Conservation (phyloP, 2,888 invertebrate species). For the Halocaridina rubra region DNA sequence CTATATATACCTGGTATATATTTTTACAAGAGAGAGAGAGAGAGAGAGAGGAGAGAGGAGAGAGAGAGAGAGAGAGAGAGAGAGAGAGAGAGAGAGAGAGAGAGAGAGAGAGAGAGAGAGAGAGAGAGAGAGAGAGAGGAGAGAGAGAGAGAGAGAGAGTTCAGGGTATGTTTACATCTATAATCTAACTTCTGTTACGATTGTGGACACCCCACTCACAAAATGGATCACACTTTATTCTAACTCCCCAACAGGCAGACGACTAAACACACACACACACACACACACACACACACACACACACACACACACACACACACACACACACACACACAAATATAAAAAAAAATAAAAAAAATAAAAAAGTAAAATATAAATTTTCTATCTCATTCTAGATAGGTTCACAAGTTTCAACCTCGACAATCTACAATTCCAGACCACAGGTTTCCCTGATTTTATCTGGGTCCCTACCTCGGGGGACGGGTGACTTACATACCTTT, state of each 20-base stretch:
- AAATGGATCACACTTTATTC: too few species aligned
- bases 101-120: constrained; percentile 23
- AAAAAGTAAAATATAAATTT: not conserved
- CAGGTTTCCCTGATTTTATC: not conserved
- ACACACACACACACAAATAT: too few species aligned
- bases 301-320: not conserved
- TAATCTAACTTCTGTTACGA: too few species aligned
- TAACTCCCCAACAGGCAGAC: too few species aligned
- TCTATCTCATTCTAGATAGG: not conserved
- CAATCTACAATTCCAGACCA: not conserved
- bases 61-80: not conserved
- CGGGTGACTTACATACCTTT: too few species aligned
- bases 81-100: constrained; percentile 13
- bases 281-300: not conserved
- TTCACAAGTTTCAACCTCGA: too few species aligned
- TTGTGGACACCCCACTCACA: too few species aligned
- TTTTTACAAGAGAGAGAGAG: not conserved
- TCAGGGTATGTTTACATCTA: too few species aligned
- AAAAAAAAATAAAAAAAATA: not conserved
- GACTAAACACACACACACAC: too few species aligned
- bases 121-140: not conserved
- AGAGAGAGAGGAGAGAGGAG: not conserved
- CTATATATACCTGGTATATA: too few species aligned
- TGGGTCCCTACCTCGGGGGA: not conserved
- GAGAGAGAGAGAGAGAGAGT: not conserved